Conservation (phyloP, 2,888 invertebrate genomes). For the Junonia oenone region DNA sequence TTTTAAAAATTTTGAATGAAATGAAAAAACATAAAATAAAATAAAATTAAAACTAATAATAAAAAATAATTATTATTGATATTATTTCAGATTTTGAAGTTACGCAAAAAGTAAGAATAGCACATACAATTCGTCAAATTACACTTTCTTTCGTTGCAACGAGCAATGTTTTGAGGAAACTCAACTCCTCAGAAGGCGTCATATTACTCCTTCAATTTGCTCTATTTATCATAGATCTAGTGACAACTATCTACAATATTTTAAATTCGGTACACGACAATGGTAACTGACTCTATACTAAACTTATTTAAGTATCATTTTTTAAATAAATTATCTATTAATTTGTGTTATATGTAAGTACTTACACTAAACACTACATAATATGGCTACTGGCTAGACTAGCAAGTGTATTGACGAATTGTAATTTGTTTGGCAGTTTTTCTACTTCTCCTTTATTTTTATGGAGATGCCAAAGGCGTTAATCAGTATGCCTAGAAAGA, state of each 20-base stretch:
- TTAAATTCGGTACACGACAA: neutral
- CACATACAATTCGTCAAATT: neutral
- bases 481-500: too few species aligned
- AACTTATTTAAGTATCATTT: neutral
- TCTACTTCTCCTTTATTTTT: too few species aligned
- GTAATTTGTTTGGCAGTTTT: too few species aligned
- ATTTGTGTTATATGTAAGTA: neutral
- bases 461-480: too few species aligned
- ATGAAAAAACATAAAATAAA: too few species aligned
- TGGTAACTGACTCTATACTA: neutral
- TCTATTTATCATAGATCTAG: neutral
- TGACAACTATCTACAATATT: neutral
- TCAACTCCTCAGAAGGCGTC: constrained; percentile 2
- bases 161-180: neutral
- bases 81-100: neutral
- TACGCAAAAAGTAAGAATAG: neutral
- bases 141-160: neutral
- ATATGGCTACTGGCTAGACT: too few species aligned
- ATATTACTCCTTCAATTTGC: neutral
- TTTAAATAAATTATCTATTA: neutral
- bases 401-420: too few species aligned
- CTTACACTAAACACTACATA: neutral
- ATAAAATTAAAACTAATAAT: too few species aligned
- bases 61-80: neutral
- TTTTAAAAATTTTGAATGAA: too few species aligned